A percentile compares a stretch with the other conserved stretches of the same genome.
These are phyloP conservation scores for Yponomeuta malinellus DNA, from an alignment of 2,888 invertebrate species.

Conservation along the genomic window DNA sequence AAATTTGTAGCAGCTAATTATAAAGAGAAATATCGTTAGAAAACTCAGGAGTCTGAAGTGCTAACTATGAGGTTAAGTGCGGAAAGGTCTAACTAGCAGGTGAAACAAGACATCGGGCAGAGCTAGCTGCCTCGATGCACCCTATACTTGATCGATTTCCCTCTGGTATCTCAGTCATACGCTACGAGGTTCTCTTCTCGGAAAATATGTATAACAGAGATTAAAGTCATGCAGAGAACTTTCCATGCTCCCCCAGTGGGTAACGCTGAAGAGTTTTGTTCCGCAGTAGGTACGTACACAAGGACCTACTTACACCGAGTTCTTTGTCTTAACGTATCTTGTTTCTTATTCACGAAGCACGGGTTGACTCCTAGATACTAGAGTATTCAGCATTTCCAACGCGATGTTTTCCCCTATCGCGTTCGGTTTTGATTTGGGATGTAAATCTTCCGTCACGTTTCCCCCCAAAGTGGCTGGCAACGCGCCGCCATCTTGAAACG, in stretches of 20 bases:
- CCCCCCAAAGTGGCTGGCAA: slow-evolving; percentile 51
- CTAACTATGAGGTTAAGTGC: too few relatives aligned
- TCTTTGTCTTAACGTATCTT: slow-evolving; percentile 1
- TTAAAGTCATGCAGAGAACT: background rate
- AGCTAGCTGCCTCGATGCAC: too few relatives aligned
- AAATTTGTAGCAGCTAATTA: background rate
- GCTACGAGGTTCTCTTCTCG: background rate
- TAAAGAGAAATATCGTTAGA: too few relatives aligned
- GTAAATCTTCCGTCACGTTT: slow-evolving; percentile 49
- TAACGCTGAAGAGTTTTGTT: slow-evolving; percentile 2
- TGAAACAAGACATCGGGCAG: too few relatives aligned
- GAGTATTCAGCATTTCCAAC: background rate
- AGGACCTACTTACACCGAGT: background rate
- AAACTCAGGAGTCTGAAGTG: too few relatives aligned
- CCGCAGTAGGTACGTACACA: background rate
- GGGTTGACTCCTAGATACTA: background rate
- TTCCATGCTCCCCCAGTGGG: background rate
- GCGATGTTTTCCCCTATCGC: background rate
- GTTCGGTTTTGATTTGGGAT: slow-evolving; percentile 14
- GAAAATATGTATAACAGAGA: background rate
- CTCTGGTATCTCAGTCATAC: too few relatives aligned
- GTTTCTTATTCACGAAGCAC: slow-evolving; percentile 8
- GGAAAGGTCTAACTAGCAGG: too few relatives aligned
- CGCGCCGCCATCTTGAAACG: slow-evolving; percentile 61
- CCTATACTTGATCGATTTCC: too few relatives aligned